Evolutionary conservation across 2,113 vertebrate genomes (phyloP), one percentile per base, ranked within the genome.

Genomic region (Ammodytes marinus): DNA sequence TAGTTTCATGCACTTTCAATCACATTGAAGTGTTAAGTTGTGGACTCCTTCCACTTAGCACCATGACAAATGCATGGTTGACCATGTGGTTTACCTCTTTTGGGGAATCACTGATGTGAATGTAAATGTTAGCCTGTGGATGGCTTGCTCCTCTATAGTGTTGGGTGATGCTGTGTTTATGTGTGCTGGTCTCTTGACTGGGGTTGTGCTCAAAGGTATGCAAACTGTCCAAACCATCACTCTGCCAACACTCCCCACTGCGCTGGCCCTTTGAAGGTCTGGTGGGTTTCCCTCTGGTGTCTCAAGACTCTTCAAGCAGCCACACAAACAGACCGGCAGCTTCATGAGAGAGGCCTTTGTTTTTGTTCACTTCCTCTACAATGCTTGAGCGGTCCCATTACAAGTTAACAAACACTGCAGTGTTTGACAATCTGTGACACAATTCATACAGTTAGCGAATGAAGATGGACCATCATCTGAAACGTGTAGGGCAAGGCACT

Each of bases 211-310:
- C 52, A 52, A 65, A 57, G 74, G 72, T 81, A 79, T 86, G 69
- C 90, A 94, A 92, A 88, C 92, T 92, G 93, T 91, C 91, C 88
- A 92, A 93, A 86, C 79, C 79, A 72, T 76, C 82, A 69, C 42
- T 73, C 68, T 86, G 92, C 88, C 91, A 93, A 85, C 80, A 79
- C 68, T 64, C 83, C 88, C 89, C 39, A 19, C 90, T 85, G 86
- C 3, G 67, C 68, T 39, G 67, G 55, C 45, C 59, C 74, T 91
- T 93, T 93, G 92, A 92, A 88, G 92, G 89, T 90, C 89, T 88
- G 81, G 63, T 93, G 92, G 85, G 89, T 87, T 87, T 89, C 91
- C 85, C 85, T 86, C 83, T 79, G 79, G 78, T 83, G 82, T 90
- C 90, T 90, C 73, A 75, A 76, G 82, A 60, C 86, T 91, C 77